Conservation (phyloP, 1,140 invertebrate genomes). For the Drosophila cardini region DNA sequence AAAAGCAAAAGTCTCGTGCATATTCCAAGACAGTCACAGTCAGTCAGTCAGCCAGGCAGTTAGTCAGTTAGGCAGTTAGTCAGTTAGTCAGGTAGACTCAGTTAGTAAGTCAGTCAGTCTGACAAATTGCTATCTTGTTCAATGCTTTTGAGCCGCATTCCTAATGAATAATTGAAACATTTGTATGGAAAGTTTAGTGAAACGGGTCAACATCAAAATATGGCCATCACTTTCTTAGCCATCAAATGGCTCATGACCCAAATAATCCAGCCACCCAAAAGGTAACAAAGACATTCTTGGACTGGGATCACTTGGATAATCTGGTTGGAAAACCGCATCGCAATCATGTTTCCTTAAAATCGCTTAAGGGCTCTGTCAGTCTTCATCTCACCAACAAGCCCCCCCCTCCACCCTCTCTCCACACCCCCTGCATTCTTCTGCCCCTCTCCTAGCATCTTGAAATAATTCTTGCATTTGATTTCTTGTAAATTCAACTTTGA, state of each 20-base stretch:
- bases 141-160: constrained; percentile 44
- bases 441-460: not conserved
- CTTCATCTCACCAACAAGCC: too few species aligned
- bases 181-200: constrained; percentile 41
- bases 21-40: not conserved
- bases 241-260: constrained; percentile 8
- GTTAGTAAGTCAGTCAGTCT: constrained; percentile 22
- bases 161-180: constrained; percentile 61
- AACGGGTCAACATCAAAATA: constrained; percentile 43
- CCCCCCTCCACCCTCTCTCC: not conserved
- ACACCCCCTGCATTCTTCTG: too few species aligned
- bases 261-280: not conserved
- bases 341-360: constrained; percentile 34
- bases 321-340: constrained; percentile 40
- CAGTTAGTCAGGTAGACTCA: not conserved
- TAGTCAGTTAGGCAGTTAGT: constrained; percentile 21
- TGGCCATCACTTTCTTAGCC: constrained; percentile 14
- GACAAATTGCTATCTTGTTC: not conserved
- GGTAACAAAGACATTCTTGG: constrained; percentile 23
- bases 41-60: constrained; percentile 1
- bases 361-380: constrained; percentile 35
- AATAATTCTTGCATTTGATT: constrained; percentile 56
- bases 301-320: constrained; percentile 1
- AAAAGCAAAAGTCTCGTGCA: not conserved
- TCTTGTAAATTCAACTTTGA: constrained; percentile 42